A percentile compares a stretch with the other conserved stretches of the same genome.
Evolutionary conservation across 1,140 invertebrate species (phyloP).

Genomic region (Caenorhabditis briggsae): DNA sequence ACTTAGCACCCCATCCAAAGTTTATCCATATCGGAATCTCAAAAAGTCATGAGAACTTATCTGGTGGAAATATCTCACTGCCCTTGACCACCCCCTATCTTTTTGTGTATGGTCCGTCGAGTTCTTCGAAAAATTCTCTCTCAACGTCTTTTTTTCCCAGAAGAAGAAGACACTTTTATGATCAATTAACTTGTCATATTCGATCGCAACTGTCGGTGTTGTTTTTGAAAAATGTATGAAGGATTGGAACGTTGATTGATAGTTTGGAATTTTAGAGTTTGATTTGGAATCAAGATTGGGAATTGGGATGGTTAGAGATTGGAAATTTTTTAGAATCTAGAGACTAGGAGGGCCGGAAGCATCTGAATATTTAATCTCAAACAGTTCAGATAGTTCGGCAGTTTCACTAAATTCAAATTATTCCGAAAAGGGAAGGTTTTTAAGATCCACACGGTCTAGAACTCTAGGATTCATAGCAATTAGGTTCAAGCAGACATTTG

Average conservation of each 20-base stretch:
- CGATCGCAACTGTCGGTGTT: background rate
- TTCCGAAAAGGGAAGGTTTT: no score
- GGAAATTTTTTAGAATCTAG: no score
- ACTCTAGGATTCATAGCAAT: no score
- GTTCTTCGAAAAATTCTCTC: background rate
- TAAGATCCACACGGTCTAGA: no score
- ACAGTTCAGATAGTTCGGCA: no score
- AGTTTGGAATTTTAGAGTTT: background rate
- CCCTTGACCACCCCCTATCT: background rate
- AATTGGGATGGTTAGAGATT: no score
- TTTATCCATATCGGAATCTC: background rate
- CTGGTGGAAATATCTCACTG: background rate
- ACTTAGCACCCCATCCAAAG: background rate
- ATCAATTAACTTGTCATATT: slow-evolving; percentile 35
- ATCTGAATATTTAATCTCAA: no score
- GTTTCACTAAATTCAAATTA: no score
- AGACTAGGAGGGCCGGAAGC: no score
- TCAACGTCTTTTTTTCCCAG: background rate
- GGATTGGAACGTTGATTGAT: background rate
- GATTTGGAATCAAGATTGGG: background rate
- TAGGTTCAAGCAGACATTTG: no score
- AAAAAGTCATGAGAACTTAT: background rate
- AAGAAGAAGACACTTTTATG: background rate
- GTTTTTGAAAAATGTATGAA: background rate
- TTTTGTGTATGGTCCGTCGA: slow-evolving; percentile 12